Percentiles rank a stretch among this genome's conserved stretches.
phyloP scores from a whole-genome alignment of 1,140 invertebrate species.

The Chelonus insularis region DNA sequence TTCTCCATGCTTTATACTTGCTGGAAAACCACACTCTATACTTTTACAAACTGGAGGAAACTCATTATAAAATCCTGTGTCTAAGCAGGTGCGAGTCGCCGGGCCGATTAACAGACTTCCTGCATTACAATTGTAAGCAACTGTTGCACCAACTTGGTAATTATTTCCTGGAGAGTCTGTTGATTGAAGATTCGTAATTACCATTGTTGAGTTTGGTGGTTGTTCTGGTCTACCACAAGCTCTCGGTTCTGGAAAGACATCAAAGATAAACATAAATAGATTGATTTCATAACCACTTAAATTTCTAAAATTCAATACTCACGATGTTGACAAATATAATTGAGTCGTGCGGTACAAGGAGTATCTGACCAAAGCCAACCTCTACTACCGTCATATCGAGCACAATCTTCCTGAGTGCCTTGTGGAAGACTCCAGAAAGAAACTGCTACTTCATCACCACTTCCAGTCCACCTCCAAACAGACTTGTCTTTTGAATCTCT shows the following conservation, averaged over 20 bases:
- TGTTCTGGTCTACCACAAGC: slow-evolving; percentile 89
- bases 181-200: slow-evolving; percentile 49
- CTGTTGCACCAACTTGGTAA: slow-evolving; percentile 82
- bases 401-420: slow-evolving; percentile 78
- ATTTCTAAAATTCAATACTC: too few relatives aligned
- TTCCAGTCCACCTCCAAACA: slow-evolving; percentile 87
- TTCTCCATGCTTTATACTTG: slow-evolving; percentile 79
- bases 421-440: slow-evolving; percentile 91
- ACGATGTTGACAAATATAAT: slow-evolving; percentile 95
- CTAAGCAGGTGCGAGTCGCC: slow-evolving; percentile 77
- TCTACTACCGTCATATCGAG: slow-evolving; percentile 87
- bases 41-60: slow-evolving; percentile 92
- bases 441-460: slow-evolving; percentile 83
- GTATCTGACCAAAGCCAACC: slow-evolving; percentile 95
- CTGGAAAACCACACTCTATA: slow-evolving; percentile 87
- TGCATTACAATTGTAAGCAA: slow-evolving; percentile 84
- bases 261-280: neutral
- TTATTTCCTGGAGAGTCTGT: slow-evolving; percentile 53
- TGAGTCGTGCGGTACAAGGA: slow-evolving; percentile 81
- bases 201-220: slow-evolving; percentile 90
- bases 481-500: slow-evolving; percentile 76
- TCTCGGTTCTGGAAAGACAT: slow-evolving; percentile 70
- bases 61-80: slow-evolving; percentile 92
- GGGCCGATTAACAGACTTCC: slow-evolving; percentile 88
- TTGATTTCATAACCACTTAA: slow-evolving; percentile 19